Percentiles rank a stretch among this genome's conserved stretches.
phyloP scores from a whole-genome alignment of 2,888 invertebrate genomes.

The Chromoteleia sp. region DNA sequence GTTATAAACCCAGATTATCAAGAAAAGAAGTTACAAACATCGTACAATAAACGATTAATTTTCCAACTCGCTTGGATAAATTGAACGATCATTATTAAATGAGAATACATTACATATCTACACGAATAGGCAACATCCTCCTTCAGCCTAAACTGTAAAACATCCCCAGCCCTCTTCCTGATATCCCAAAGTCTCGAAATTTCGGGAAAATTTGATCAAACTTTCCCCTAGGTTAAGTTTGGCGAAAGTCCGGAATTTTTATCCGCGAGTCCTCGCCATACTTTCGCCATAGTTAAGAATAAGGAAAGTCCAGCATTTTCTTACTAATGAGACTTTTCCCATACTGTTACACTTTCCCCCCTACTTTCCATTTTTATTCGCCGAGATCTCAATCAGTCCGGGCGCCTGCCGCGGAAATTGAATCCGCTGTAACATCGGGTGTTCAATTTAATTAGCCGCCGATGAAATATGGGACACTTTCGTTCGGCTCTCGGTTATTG shows the following conservation, averaged over 20 bases:
- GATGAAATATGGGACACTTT: slow-evolving; percentile 70
- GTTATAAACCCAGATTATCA: too few species aligned
- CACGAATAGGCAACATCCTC: too few species aligned
- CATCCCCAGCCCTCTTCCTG: too few species aligned
- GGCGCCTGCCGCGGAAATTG: slow-evolving; percentile 36
- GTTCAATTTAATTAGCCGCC: slow-evolving; percentile 45
- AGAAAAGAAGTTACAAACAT: too few species aligned
- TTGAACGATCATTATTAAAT: too few species aligned
- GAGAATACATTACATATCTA: too few species aligned
- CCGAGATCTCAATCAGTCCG: slow-evolving; percentile 17
- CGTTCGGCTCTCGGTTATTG: slow-evolving; percentile 65
- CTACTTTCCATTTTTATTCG: slow-evolving; percentile 70
- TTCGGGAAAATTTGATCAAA: slow-evolving; percentile 42
- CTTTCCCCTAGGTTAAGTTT: slow-evolving; percentile 62
- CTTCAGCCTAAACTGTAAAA: too few species aligned
- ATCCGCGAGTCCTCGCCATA: slow-evolving; percentile 62
- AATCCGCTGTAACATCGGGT: slow-evolving; percentile 21
- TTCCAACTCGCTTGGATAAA: too few species aligned
- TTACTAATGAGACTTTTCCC: slow-evolving; percentile 69
- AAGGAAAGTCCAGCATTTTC: slow-evolving; percentile 69
- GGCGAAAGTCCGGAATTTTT: slow-evolving; percentile 64
- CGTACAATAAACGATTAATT: too few species aligned
- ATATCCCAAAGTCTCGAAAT: slow-evolving; percentile 3
- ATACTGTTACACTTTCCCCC: slow-evolving; percentile 70
- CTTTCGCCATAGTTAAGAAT: slow-evolving; percentile 68